Base-by-base conservation (phyloP, 2,113 vertebrate species). In the Aptenodytes forsteri region DNA sequence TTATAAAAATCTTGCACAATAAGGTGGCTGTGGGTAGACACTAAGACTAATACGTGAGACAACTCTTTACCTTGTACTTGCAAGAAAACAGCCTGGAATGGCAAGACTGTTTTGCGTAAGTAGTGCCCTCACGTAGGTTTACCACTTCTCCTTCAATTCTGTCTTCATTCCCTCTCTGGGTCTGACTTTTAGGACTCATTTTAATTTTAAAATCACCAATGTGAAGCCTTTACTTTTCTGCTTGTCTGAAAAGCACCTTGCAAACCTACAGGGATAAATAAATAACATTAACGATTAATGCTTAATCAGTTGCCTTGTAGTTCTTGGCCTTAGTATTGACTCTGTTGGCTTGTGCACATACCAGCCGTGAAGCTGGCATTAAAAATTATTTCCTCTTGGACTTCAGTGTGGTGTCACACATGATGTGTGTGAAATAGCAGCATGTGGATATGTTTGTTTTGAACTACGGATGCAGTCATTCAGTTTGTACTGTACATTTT, bases 41-140 rank as follows among this genome's bases (percentile, higher is more conserved):
- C 30, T 13, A 29, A 82, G 47, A 54, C 22, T 69, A 52, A 88
- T 6, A 58, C 2, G 0, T 0, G n/a, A 86, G 44, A 62, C 67
- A 90, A 40, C 23, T 69, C 7, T 66, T 84, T 77, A 34, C 25
- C 50, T 65, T 13, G 46, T 38, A 19, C 13, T 34, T 75, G 54
- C 32, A 73, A 65, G 54, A 70, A 4, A 70, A 40, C 21, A 25
- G 52, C 61, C 55, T 47, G 70, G 5, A 36, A 22, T 17, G 56
- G 56, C 30, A 25, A 77, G 22, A 21, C 25, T 79, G 21, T 34
- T 56, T 7, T 3, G 2, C 3, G 3, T 5, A 32, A 73, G 64
- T 29, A 29, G 6, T 72, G 44, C 49, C 78, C 44, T 82, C 20
- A 2, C 0, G 0, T 18, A 62, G 47, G 8, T 79, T 67, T 61